Percentiles rank a stretch among this genome's conserved stretches.
These are phyloP conservation scores for Atethmia centrago DNA, from an alignment of 2,888 invertebrate genomes.

Conservation along the genomic window DNA sequence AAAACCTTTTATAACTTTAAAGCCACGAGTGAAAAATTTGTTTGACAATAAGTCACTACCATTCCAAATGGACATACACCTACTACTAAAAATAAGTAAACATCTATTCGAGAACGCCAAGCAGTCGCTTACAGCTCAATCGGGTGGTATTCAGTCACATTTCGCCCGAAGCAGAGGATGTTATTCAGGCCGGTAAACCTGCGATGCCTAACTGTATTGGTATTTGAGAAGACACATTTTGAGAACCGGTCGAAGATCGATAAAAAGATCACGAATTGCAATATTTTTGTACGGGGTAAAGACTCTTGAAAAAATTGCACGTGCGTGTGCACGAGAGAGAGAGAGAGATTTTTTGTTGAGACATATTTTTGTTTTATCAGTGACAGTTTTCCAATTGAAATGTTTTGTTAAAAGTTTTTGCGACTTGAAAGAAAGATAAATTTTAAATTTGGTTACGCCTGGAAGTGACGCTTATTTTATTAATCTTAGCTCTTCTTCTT, in stretches of 20 bases:
- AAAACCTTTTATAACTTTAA: background rate
- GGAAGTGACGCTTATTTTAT: background rate
- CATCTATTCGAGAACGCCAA: constrained; percentile 25
- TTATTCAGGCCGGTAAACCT: constrained; percentile 69
- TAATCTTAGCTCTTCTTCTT: background rate
- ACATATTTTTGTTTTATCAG: background rate
- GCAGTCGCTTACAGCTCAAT: constrained; percentile 59
- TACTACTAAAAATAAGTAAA: constrained; percentile 16
- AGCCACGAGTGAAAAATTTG: background rate
- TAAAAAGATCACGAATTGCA: background rate
- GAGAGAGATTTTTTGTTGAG: background rate
- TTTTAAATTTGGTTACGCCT: background rate
- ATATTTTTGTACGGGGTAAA: background rate
- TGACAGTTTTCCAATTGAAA: background rate
- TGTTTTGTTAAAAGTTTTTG: background rate
- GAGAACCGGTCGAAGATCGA: constrained; percentile 35
- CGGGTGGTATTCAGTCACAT: constrained; percentile 63
- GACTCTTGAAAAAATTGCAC: background rate
- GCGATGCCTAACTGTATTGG: constrained; percentile 60
- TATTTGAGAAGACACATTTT: constrained; percentile 53
- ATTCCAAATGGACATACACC: background rate
- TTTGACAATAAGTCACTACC: background rate
- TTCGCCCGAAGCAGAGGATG: constrained; percentile 54
- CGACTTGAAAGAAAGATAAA: background rate
- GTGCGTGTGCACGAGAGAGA: background rate